These are phyloP conservation scores for Gryllus bimaculatus DNA, from an alignment of 1,140 invertebrate species.

Conservation along the genomic window DNA sequence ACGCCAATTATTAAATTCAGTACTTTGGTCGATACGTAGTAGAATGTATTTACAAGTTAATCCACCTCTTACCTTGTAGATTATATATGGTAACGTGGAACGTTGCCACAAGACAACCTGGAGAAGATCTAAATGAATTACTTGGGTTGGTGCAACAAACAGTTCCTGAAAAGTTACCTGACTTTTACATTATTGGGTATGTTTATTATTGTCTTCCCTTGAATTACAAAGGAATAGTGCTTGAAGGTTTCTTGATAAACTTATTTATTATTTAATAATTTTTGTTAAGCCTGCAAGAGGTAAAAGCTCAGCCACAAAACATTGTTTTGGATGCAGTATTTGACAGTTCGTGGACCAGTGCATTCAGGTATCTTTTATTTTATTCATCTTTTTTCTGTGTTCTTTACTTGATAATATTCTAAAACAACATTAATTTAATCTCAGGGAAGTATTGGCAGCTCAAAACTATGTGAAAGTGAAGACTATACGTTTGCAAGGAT, in stretches of 20 bases:
- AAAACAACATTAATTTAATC: too few species aligned
- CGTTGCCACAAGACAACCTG: conserved; percentile 65
- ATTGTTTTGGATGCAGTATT: conserved; percentile 69
- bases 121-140: conserved; percentile 54
- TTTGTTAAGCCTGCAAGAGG: conserved; percentile 69
- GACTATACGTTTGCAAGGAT: conserved; percentile 65
- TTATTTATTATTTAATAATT: conserved; percentile 13
- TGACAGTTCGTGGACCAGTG: conserved; percentile 74
- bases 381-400: background rate
- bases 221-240: background rate
- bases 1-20: too few species aligned
- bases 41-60: background rate
- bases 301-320: conserved; percentile 78
- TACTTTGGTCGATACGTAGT: background rate
- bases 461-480: conserved; percentile 69
- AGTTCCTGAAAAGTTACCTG: conserved; percentile 53
- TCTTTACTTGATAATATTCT: too few species aligned
- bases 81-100: conserved; percentile 77
- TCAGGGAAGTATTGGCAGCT: conserved; percentile 53
- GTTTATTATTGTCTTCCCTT: conserved; percentile 14
- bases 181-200: conserved; percentile 74
- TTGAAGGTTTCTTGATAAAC: background rate
- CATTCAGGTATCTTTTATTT: conserved; percentile 39
- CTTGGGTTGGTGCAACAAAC: conserved; percentile 51
- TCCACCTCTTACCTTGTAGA: conserved; percentile 34